These are phyloP conservation scores for Zaprionus capensis DNA, from an alignment of 1,140 invertebrate genomes.

Conservation along the genomic window DNA sequence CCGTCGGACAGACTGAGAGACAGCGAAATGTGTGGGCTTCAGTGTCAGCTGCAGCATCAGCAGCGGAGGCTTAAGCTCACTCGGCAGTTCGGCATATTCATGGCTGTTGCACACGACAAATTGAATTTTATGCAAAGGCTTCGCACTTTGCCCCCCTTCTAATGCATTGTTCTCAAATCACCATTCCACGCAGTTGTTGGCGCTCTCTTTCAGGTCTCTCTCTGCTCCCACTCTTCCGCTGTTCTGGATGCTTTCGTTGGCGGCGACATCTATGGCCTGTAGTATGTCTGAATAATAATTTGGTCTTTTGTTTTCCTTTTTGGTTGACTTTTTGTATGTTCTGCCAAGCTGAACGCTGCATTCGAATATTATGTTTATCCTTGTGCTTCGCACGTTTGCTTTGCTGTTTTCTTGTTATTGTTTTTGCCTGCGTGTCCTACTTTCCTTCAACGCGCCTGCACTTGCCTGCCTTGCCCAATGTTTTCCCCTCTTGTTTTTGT, in stretches of 20 bases:
- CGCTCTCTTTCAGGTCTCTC: background rate
- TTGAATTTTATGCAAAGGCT: conserved; percentile 81
- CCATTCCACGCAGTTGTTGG: background rate
- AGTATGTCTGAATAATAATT: conserved; percentile 69
- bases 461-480: conserved; percentile 22
- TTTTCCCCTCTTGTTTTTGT: conserved; percentile 10
- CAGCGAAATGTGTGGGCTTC: conserved; percentile 44
- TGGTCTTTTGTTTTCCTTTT: conserved; percentile 61
- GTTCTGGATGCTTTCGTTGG: background rate
- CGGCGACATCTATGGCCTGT: conserved; percentile 56
- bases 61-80: conserved; percentile 55
- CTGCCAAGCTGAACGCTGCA: conserved; percentile 5
- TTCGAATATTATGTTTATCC: conserved; percentile 56
- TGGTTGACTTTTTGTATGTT: conserved; percentile 26
- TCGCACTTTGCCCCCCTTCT: conserved; percentile 37
- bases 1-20: conserved; percentile 32
- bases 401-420: conserved; percentile 40
- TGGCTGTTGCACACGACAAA: conserved; percentile 80
- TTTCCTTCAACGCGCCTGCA: conserved; percentile 31
- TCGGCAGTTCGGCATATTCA: conserved; percentile 72
- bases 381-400: conserved; percentile 42
- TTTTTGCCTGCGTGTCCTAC: conserved; percentile 42
- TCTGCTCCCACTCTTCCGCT: background rate
- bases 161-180: conserved; percentile 37
- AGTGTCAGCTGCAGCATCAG: conserved; percentile 38